A percentile compares a stretch with the other conserved stretches of the same genome.
Evolutionary conservation across 2,113 vertebrate species (phyloP).

Genomic region (Isurus oxyrinchus): DNA sequence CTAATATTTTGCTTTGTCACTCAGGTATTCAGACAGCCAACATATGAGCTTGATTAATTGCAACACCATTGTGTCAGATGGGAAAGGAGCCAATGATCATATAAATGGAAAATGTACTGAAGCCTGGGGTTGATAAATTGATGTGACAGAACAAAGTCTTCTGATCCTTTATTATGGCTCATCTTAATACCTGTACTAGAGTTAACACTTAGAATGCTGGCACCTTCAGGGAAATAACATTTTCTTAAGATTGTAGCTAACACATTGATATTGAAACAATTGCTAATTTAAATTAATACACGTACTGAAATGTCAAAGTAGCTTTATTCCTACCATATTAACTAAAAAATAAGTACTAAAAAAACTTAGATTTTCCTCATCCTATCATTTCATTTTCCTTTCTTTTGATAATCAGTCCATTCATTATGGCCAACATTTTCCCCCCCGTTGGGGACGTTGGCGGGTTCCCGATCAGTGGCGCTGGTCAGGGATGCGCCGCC

Average conservation of each 20-base stretch:
- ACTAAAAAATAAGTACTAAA: background rate
- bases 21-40: background rate
- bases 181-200: background rate
- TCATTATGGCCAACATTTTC: too few species aligned
- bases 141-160: background rate
- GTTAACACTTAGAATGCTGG: background rate
- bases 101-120: conserved; percentile 1
- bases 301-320: background rate
- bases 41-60: conserved; percentile 26
- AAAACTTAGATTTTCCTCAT: background rate
- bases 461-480: too few species aligned
- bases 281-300: background rate
- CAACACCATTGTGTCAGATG: background rate
- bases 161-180: background rate
- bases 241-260: background rate
- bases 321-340: background rate
- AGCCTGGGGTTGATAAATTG: conserved; percentile 17
- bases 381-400: background rate
- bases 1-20: conserved; percentile 27
- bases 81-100: conserved; percentile 27
- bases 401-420: background rate
- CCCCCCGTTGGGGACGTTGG: too few species aligned
- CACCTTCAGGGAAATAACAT: background rate
- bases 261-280: background rate
- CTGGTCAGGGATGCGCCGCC: too few species aligned